Evolutionary conservation across 1,140 invertebrate species (phyloP).

Genomic region (Caenorhabditis inopinata): DNA sequence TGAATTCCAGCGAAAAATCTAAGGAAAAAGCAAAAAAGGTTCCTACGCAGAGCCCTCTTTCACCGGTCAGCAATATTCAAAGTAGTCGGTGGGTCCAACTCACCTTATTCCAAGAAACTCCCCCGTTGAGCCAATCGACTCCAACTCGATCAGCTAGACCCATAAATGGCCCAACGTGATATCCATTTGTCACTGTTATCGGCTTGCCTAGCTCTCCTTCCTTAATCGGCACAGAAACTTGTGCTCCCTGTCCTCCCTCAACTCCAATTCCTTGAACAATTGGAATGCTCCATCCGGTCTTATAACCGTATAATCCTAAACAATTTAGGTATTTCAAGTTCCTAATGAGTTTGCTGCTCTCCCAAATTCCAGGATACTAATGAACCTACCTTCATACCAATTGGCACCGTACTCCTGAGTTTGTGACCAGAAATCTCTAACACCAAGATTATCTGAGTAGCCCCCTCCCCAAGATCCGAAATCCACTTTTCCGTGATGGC

Average conservation of each 20-base stretch:
- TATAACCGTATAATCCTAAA: constrained; percentile 49
- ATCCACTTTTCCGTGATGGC: constrained; percentile 53
- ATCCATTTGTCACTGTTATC: constrained; percentile 51
- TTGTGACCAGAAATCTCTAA: constrained; percentile 51
- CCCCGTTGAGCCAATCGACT: constrained; percentile 54
- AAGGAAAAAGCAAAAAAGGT: too few relatives aligned
- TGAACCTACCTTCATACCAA: constrained; percentile 51
- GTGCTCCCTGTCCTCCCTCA: constrained; percentile 49
- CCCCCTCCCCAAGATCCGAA: constrained; percentile 55
- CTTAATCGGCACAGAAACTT: constrained; percentile 51
- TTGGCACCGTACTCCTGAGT: constrained; percentile 52
- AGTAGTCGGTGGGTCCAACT: too few relatives aligned
- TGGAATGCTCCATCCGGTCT: constrained; percentile 54
- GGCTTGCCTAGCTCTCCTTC: constrained; percentile 53
- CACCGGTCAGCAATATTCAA: too few relatives aligned
- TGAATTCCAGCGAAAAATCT: too few relatives aligned
- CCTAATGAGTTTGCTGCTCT: background rate
- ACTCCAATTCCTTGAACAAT: constrained; percentile 48
- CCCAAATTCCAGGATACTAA: background rate
- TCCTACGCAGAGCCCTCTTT: too few relatives aligned
- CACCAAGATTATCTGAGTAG: constrained; percentile 52
- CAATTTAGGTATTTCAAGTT: background rate
- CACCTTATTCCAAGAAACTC: constrained; percentile 43
- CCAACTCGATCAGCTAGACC: constrained; percentile 52
- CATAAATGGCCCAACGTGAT: constrained; percentile 52